Percentiles rank a stretch among this genome's conserved stretches.
These are phyloP conservation scores for Tyrannus savana DNA, from an alignment of 2,113 vertebrate species.

Conservation along the genomic window DNA sequence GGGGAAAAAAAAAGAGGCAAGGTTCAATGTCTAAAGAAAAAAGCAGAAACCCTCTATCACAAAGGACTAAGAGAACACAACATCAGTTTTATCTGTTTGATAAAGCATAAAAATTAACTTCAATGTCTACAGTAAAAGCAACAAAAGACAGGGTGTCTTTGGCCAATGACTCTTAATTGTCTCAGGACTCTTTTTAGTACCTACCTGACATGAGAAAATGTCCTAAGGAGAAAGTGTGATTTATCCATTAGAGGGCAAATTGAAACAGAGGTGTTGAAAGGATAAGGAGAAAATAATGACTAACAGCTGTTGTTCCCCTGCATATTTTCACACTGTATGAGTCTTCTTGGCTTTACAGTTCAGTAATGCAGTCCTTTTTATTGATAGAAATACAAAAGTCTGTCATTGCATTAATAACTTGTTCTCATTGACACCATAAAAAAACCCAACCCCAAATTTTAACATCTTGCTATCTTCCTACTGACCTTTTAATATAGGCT, in stretches of 20 bases:
- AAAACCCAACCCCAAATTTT: accelerated
- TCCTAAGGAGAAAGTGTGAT: slow-evolving; percentile 54
- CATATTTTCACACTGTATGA: slow-evolving; percentile 4
- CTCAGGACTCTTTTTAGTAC: slow-evolving; percentile 12
- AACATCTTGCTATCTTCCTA: background rate
- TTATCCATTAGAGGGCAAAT: slow-evolving; percentile 54
- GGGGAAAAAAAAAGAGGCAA: background rate
- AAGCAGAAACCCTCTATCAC: background rate
- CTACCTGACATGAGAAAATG: slow-evolving; percentile 25
- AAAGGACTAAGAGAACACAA: background rate
- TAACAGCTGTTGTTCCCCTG: slow-evolving; percentile 50
- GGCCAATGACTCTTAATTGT: background rate
- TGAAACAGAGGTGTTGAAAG: slow-evolving; percentile 60
- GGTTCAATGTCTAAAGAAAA: background rate
- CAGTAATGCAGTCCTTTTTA: background rate
- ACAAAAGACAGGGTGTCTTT: background rate
- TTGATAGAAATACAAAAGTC: background rate
- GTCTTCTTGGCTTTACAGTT: background rate
- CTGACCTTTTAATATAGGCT: background rate
- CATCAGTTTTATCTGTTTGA: background rate
- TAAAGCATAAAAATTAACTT: background rate
- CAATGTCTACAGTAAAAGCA: background rate
- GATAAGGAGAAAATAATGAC: slow-evolving; percentile 55
- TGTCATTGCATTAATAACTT: background rate
- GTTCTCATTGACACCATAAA: background rate